Evolutionary conservation across 2,888 invertebrate genomes (phyloP), one percentile per base, ranked within the genome.

Genomic region (Melanchra persicariae): DNA sequence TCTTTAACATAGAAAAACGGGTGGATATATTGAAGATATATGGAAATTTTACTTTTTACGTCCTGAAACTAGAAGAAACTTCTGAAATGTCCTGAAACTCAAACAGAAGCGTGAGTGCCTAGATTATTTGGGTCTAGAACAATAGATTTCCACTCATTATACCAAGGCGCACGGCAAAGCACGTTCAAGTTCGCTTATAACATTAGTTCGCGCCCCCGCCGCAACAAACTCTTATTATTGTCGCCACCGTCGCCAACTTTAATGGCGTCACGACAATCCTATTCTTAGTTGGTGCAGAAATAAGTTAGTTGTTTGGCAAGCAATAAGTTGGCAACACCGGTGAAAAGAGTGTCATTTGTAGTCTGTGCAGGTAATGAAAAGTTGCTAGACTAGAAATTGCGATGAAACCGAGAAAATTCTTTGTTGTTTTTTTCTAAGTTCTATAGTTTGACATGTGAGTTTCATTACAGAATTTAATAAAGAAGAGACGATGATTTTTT

Each of bases 231-330:
- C 63, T 47, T 71, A 70, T 83, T 77, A 80, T 68, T 55, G 73
- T 58, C 65, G 69, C 78, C 45, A 65, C 65, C 26, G 54, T 62
- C 74, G 49, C 66, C 61, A 70, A 75, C 58, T 75, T 75, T 75
- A 84, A 84, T 84, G 84, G 64, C 66, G 54, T 71, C 82, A 74
- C 74, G 71, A 57, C 64, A 52, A 74, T 70, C 59, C 74, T 54
- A 74, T 71, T 72, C 74, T 70, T 67, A 74, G 74, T 75, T 22
- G 34, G 54, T 47, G 34, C 22, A 60, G 67, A 72, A 71, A 75
- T 71, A 82, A 81, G 68, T 82, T 79, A 70, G 74, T 74, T 79
- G 83, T 79, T 70, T 74, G 65, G 60, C 58, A 64, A 74, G 54
- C 80, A 75, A 83, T 81, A 82, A 82, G 62, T 79, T 69, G 68